Percentiles rank a stretch among this genome's conserved stretches.
Evolutionary conservation across 2,113 vertebrate genomes (phyloP).

Genomic region (Anolis sagrei): DNA sequence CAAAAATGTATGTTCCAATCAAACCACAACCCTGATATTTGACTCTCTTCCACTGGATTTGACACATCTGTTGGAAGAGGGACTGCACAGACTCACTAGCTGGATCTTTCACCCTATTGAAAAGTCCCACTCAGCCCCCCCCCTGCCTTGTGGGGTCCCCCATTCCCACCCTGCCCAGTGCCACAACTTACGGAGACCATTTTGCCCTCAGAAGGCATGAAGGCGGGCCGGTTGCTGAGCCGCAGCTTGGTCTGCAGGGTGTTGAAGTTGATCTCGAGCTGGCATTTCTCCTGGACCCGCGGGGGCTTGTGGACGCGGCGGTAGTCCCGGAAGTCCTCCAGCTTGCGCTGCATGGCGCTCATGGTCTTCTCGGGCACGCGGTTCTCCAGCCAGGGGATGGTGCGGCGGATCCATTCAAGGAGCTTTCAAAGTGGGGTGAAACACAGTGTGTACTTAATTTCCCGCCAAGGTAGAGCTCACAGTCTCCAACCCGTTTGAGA

Average conservation of each 20-base stretch:
- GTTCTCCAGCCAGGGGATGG: constrained; percentile 88
- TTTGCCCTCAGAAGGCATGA: constrained; percentile 96
- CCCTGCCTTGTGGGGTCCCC: neutral
- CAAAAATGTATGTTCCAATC: too few species aligned
- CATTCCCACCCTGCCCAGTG: too few species aligned
- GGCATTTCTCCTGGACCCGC: constrained; percentile 91
- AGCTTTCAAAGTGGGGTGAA: constrained; percentile 66
- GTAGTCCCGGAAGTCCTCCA: constrained; percentile 93
- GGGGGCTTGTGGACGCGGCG: constrained; percentile 91
- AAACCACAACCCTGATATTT: neutral
- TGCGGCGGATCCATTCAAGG: constrained; percentile 86
- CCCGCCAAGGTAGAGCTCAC: too few species aligned
- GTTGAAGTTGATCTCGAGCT: constrained; percentile 96
- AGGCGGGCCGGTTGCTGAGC: constrained; percentile 91
- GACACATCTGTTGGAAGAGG: neutral
- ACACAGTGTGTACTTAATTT: too few species aligned
- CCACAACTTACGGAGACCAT: constrained; percentile 88
- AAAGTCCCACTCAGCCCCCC: neutral
- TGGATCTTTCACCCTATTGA: neutral
- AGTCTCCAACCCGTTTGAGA: too few species aligned
- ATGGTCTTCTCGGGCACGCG: constrained; percentile 85
- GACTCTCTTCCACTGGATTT: too few species aligned
- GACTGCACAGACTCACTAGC: neutral
- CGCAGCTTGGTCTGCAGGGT: constrained; percentile 93
- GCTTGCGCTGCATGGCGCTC: constrained; percentile 91